Base-by-base conservation (phyloP, 2,888 invertebrate species). In the Phengaris alcon region DNA sequence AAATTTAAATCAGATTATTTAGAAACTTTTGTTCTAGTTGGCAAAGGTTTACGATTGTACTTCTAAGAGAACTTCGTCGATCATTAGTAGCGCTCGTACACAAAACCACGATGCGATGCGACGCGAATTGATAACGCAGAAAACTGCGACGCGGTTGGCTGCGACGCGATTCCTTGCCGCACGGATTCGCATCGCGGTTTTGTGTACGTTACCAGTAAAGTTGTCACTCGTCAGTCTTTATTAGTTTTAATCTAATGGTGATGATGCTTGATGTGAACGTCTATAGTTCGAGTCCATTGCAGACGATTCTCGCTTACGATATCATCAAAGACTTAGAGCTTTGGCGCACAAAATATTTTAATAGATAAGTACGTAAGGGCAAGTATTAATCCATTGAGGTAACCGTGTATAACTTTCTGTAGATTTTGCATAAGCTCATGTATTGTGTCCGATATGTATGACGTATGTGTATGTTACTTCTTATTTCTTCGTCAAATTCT, bases 391-490 rank as follows among this genome's bases (percentile, higher is more conserved):
- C 88, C 87, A 86, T 90, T 85, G 85, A 86, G 84, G 87, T 91
- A 91, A 90, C 90, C 90, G 88, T 89, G 86, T 91, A 86, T 90
- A 89, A 88, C 88, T 90, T 90, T 64, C 90, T 86, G 93, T 93
- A 93, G 93, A 85, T 89, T 90, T 92, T 90, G 87, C 90, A 91
- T 92, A 91, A 88, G 87, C 87, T 88, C 88, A 90, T 91, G 91
- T 93, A 93, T 91, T 88, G 90, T 92, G 91, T 79, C 82, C 81
- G 82, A 83, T 85, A 83, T 90, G 86, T 90, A 89, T 88, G 85
- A 83, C 89, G 86, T 90, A 89, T 88, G 85, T 87, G 87, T 89
- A 91, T 91, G 89, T 87, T 89, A 83, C 83, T 82, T 81, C 72
- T 73, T 75, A 74, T 52, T 69, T 76, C 54, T 77, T 52, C 51